Conservation (phyloP, 2,888 invertebrate genomes). For the Lithophane leautieri region DNA sequence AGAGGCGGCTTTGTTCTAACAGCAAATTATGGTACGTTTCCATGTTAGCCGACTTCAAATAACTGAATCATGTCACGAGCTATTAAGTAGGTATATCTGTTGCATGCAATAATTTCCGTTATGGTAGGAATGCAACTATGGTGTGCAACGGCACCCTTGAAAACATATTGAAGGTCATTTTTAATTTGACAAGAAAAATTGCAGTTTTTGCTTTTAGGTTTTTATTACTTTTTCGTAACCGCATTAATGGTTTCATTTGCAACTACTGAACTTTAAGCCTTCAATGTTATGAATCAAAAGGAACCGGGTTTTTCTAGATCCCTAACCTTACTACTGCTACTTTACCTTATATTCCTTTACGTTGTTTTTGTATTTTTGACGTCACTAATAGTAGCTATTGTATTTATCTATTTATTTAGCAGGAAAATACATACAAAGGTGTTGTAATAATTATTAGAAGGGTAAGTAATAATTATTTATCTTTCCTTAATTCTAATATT, state of each 20-base stretch:
- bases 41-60: conserved; percentile 44
- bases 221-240: background rate
- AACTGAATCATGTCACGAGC: conserved; percentile 57
- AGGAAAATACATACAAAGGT: background rate
- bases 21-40: conserved; percentile 55
- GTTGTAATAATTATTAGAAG: background rate
- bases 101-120: conserved; percentile 56
- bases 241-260: conserved; percentile 6
- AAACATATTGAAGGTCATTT: conserved; percentile 8
- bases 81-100: conserved; percentile 43
- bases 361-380: background rate
- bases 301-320: conserved; percentile 13
- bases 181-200: conserved; percentile 6
- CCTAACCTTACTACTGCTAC: no score
- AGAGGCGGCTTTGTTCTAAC: conserved; percentile 50
- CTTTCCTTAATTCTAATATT: background rate
- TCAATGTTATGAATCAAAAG: conserved; percentile 18
- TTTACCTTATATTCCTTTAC: background rate
- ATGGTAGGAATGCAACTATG: conserved; percentile 46
- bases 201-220: background rate
- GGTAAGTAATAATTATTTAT: background rate
- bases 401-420: background rate
- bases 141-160: conserved; percentile 42
- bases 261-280: no score
- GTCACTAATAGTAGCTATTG: background rate